Base-by-base conservation (phyloP, 2,888 invertebrate genomes). In the Dioctria rufipes region DNA sequence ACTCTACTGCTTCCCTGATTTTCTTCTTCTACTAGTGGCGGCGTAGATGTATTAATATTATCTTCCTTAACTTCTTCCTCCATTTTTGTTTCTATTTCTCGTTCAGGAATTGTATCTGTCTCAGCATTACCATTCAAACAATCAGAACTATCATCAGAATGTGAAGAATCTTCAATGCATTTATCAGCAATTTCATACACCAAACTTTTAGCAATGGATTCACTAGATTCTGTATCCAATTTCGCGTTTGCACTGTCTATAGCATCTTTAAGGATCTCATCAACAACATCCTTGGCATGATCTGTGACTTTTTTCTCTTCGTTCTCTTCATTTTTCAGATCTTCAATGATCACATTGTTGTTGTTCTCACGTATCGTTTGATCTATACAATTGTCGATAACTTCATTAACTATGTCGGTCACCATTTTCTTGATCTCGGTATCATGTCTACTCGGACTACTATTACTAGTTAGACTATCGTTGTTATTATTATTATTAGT, bases 261-360 rank as follows among this genome's bases (percentile, higher is more conserved):
- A 6, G 91, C 90, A 81, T 90, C 87, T 58, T 89, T 89, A 39
- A 90, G 84, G 11, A 91, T 90, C 81, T 91, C 90, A 81, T 91
- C 90, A 3, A 91, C 90, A 51, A 90, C 90, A 83, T 90, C 90
- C 58, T 90, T 88, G 54, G 91, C 90, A 80, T 91, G 88, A 77
- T 89, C 81, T 83, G 82, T 83, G 1, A 40, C 73, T 5, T 81
- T 66, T 66, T 84, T 69, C 43, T 85, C 84, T 40, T 85, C 84
- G 5, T 83, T 82, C 43, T 82, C 73, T 80, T 83, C 84, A 49
- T 67, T 13, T 46, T 65, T 25, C 40, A 80, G 42, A 13, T 46
- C 46, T 25, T 58, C 78, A 40, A 51, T 40, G 13, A 42, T n/a
- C 3, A 69, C 60, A 13, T 84, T 83, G 71, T 83, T 84, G 40